A percentile compares a stretch with the other conserved stretches of the same genome.
Evolutionary conservation across 2,797 vertebrate species (phyloP).

Genomic region (Karalla daura): DNA sequence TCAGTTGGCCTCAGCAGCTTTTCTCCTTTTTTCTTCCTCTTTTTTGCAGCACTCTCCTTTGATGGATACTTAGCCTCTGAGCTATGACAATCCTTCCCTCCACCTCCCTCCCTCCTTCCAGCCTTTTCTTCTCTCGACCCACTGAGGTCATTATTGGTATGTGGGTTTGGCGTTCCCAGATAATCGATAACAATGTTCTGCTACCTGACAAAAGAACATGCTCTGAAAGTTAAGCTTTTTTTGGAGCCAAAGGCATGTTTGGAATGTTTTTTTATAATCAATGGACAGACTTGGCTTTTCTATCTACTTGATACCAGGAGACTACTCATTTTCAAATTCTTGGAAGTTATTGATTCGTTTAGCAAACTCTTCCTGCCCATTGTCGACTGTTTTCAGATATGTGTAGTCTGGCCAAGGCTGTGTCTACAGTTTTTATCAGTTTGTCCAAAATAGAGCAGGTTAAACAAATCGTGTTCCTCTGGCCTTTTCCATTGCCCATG

Average conservation of each 20-base stretch:
- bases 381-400: background rate
- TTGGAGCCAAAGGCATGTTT: conserved; percentile 20
- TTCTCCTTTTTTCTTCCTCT: background rate
- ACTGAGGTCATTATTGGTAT: conserved; percentile 67
- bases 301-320: conserved; percentile 2
- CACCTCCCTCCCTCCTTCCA: conserved; percentile 19
- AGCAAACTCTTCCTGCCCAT: background rate
- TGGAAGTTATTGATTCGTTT: conserved; percentile 3
- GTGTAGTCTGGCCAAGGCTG: background rate
- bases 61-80: conserved; percentile 64
- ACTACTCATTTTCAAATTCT: background rate
- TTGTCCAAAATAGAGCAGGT: background rate
- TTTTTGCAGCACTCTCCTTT: conserved; percentile 37
- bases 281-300: conserved; percentile 6
- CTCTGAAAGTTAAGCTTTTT: conserved; percentile 20
- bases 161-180: conserved; percentile 55
- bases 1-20: background rate
- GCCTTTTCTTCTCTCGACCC: conserved; percentile 48
- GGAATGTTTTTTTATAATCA: conserved; percentile 63
- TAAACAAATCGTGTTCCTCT: conserved; percentile 18
- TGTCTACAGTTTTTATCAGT: conserved; percentile 24
- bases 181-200: conserved; percentile 73
- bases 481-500: conserved; percentile 15
- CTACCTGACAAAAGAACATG: conserved; percentile 56
- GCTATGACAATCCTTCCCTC: conserved; percentile 42